A percentile compares a stretch with the other conserved stretches of the same genome.
Evolutionary conservation across 2,797 vertebrate species (phyloP).

Genomic region (Ambastaia sidthimunki): DNA sequence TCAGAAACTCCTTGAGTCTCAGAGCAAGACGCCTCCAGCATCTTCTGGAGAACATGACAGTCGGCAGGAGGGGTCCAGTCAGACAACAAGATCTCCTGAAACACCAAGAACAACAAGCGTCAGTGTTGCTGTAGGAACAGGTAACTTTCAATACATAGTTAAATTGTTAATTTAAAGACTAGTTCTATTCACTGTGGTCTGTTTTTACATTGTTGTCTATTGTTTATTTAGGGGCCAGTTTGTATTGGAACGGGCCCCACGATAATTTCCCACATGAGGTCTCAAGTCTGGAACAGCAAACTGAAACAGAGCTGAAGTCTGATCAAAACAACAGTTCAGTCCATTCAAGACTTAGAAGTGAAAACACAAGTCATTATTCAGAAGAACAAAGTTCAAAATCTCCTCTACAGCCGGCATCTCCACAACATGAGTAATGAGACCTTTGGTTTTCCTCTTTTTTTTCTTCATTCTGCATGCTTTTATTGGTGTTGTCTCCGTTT

Average conservation of each 20-base stretch:
- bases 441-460: too few relatives aligned
- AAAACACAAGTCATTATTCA: slow-evolving; percentile 61
- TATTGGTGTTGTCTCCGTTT: not conserved
- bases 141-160: slow-evolving; percentile 66
- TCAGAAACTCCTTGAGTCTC: slow-evolving; percentile 89
- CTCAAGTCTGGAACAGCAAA: slow-evolving; percentile 63
- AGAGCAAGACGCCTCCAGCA: slow-evolving; percentile 68
- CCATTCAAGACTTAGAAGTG: slow-evolving; percentile 68
- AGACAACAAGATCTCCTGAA: slow-evolving; percentile 62
- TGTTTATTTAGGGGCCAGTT: slow-evolving; percentile 84
- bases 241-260: slow-evolving; percentile 83
- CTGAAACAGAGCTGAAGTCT: slow-evolving; percentile 57
- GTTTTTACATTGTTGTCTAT: not conserved
- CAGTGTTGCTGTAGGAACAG: slow-evolving; percentile 92
- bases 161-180: not conserved
- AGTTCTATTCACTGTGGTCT: not conserved
- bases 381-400: slow-evolving; percentile 42
- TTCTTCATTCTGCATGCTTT: too few relatives aligned
- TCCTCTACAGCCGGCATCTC: slow-evolving; percentile 45
- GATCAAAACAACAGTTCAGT: slow-evolving; percentile 66
- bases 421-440: slow-evolving; percentile 59
- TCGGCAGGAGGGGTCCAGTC: slow-evolving; percentile 61
- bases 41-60: slow-evolving; percentile 44
- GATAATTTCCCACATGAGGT: slow-evolving; percentile 59
- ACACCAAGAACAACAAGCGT: slow-evolving; percentile 69